phyloP scores from a whole-genome alignment of 2,797 vertebrate species.

The Neoniphon sammara region DNA sequence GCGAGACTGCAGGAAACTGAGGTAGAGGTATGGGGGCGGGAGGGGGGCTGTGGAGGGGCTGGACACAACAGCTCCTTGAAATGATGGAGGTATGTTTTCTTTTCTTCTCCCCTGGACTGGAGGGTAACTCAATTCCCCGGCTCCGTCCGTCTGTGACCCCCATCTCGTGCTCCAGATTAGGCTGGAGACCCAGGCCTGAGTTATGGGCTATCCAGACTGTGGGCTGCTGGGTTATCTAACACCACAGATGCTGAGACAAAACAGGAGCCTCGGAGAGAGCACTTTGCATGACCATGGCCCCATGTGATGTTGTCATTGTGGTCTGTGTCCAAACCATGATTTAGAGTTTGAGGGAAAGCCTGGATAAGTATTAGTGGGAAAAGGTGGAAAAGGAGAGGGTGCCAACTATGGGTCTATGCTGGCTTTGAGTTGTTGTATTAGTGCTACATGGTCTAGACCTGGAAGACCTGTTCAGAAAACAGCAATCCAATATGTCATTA shows the following conservation, averaged over 20 bases:
- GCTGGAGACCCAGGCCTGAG: constrained; percentile 50
- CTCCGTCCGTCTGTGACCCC: constrained; percentile 39
- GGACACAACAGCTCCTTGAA: constrained; percentile 54
- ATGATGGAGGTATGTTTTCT: constrained; percentile 79
- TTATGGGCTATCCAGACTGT: constrained; percentile 64
- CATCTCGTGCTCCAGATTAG: constrained; percentile 48
- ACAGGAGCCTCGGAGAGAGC: constrained; percentile 38
- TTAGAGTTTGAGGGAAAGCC: constrained; percentile 59
- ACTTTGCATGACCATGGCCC: constrained; percentile 30
- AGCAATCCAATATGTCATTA: constrained; percentile 16
- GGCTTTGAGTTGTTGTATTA: constrained; percentile 53
- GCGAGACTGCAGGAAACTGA: constrained; percentile 79
- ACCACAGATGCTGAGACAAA: constrained; percentile 55
- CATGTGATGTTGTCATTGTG: constrained; percentile 53
- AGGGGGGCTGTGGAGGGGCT: constrained; percentile 7
- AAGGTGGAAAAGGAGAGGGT: constrained; percentile 64
- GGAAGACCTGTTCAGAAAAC: constrained; percentile 51
- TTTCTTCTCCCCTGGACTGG: constrained; percentile 59
- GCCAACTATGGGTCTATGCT: constrained; percentile 54
- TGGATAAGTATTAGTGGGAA: constrained; percentile 53
- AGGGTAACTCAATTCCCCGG: constrained; percentile 62
- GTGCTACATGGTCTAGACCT: constrained; percentile 28
- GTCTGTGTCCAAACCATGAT: constrained; percentile 63
- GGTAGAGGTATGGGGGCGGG: constrained; percentile 45
- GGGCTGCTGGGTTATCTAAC: constrained; percentile 68